Percentiles rank a stretch among this genome's conserved stretches.
Conservation (phyloP, 1,140 invertebrate genomes). For the Macrosteles quadrilineatus region DNA sequence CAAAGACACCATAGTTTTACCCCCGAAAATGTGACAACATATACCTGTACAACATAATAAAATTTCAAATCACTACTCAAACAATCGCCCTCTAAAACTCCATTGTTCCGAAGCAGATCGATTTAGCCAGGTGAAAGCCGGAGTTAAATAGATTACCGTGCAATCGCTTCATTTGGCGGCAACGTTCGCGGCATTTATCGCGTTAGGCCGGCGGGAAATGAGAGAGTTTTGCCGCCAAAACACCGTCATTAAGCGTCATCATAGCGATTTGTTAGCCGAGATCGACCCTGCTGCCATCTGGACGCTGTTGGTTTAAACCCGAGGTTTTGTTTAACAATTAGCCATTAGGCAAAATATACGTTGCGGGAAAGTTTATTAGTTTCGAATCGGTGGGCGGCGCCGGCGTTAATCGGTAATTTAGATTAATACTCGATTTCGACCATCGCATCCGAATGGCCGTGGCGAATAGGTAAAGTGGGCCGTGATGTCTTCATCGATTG, state of each 20-base stretch:
- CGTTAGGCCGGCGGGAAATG: neutral
- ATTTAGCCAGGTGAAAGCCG: too few relatives aligned
- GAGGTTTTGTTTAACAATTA: conserved; percentile 20
- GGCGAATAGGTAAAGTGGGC: conserved; percentile 6
- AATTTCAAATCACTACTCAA: too few relatives aligned
- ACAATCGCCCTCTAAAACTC: too few relatives aligned
- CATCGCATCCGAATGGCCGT: neutral
- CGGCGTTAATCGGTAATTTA: conserved; percentile 3
- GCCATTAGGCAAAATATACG: conserved; percentile 21
- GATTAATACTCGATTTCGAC: neutral
- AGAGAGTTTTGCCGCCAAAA: neutral
- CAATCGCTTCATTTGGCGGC: conserved; percentile 18
- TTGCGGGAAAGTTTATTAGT: conserved; percentile 21
- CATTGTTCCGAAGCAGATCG: too few relatives aligned
- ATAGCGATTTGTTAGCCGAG: conserved; percentile 12
- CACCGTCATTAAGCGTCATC: conserved; percentile 16
- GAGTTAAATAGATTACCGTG: neutral
- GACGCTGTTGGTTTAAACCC: conserved; percentile 13
- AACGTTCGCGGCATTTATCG: neutral
- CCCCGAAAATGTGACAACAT: too few relatives aligned
- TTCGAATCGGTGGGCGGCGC: conserved; percentile 21
- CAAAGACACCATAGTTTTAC: too few relatives aligned
- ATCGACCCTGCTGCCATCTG: conserved; percentile 9
- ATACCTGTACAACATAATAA: too few relatives aligned
- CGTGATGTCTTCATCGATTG: conserved; percentile 10